These are phyloP conservation scores for Channa argus DNA, from an alignment of 2,113 vertebrate species.

Conservation along the genomic window DNA sequence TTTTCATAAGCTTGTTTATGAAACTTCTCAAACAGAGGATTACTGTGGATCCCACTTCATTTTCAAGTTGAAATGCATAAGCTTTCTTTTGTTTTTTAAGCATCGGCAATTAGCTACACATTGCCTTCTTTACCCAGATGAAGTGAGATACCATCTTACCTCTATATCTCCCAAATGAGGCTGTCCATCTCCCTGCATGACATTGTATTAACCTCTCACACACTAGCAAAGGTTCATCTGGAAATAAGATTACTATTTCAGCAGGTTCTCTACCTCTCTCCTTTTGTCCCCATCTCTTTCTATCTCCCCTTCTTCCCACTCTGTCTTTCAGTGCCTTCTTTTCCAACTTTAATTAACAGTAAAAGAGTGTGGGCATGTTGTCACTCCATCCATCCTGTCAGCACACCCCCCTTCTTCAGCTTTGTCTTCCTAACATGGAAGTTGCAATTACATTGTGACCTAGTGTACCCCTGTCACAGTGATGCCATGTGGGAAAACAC, in stretches of 20 bases:
- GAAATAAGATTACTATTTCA: slow-evolving; percentile 57
- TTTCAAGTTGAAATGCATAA: slow-evolving; percentile 40
- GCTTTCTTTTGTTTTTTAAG: slow-evolving; percentile 49
- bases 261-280: slow-evolving; percentile 3
- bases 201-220: slow-evolving; percentile 66
- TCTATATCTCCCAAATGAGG: slow-evolving; percentile 44
- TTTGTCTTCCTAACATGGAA: slow-evolving; percentile 28
- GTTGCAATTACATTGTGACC: slow-evolving; percentile 46
- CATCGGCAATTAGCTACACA: slow-evolving; percentile 60
- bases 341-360: slow-evolving; percentile 63
- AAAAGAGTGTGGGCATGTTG: slow-evolving; percentile 46
- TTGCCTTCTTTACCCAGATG: slow-evolving; percentile 33
- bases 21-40: slow-evolving; percentile 46
- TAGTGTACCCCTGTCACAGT: slow-evolving; percentile 48
- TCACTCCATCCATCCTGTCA: slow-evolving; percentile 35
- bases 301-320: slow-evolving; percentile 1
- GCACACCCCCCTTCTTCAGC: slow-evolving; percentile 12
- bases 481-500: slow-evolving; percentile 53
- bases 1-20: slow-evolving; percentile 40
- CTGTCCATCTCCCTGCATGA: slow-evolving; percentile 48
- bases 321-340: slow-evolving; percentile 26
- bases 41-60: slow-evolving; percentile 37
- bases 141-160: slow-evolving; percentile 24
- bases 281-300: slow-evolving; percentile 7
- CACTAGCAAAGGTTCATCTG: slow-evolving; percentile 51